phyloP scores from a whole-genome alignment of 2,113 vertebrate genomes.

The Oxygymnocypris stewartii region DNA sequence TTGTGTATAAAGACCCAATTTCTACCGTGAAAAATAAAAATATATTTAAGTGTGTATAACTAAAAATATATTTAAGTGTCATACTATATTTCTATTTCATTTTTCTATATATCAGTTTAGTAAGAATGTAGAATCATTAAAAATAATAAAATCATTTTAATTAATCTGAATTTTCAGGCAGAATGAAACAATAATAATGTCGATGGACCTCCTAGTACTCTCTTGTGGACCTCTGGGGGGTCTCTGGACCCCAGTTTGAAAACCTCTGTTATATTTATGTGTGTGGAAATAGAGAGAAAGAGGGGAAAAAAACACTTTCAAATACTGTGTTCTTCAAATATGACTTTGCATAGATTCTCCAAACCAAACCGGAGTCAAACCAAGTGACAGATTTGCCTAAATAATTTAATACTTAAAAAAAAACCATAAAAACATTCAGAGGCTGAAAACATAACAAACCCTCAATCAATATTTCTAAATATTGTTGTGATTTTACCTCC shows the following conservation, averaged over 20 bases:
- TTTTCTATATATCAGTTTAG: neutral
- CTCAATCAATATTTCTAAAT: slow-evolving; percentile 37
- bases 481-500: slow-evolving; percentile 46
- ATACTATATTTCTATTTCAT: neutral
- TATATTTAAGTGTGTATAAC: neutral
- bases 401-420: slow-evolving; percentile 77
- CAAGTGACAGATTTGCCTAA: slow-evolving; percentile 49
- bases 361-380: slow-evolving; percentile 27
- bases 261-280: neutral
- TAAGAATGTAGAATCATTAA: neutral
- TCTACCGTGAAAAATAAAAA: neutral
- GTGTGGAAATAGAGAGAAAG: neutral
- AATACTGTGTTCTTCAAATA: neutral
- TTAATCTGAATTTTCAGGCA: neutral
- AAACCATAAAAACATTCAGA: slow-evolving; percentile 60
- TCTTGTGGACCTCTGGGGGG: neutral
- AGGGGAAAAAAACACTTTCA: neutral
- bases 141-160: neutral
- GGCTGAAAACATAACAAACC: slow-evolving; percentile 37
- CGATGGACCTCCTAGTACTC: neutral
- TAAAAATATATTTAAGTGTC: neutral
- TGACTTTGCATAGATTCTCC: slow-evolving; percentile 32
- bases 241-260: neutral
- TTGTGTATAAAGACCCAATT: neutral
- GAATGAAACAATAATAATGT: neutral